These are phyloP conservation scores for Hofmannophila pseudospretella DNA, from an alignment of 2,888 invertebrate genomes.

Conservation along the genomic window DNA sequence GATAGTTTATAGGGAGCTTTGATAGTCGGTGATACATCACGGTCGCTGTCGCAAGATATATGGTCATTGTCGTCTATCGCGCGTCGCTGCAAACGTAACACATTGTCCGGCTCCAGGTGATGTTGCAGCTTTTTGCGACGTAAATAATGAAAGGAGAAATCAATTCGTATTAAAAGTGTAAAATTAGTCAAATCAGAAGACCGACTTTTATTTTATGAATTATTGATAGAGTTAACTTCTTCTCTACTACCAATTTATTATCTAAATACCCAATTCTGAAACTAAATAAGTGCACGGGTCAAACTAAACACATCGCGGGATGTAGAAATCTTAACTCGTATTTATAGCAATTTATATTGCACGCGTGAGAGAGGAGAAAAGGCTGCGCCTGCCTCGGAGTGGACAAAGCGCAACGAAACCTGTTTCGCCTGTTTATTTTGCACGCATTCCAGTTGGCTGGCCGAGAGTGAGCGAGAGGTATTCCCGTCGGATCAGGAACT, in stretches of 20 bases:
- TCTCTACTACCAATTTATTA: no score
- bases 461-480: constrained; percentile 61
- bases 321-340: no score
- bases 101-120: constrained; percentile 18
- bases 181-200: no score
- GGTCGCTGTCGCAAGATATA: constrained; percentile 48
- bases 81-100: constrained; percentile 34
- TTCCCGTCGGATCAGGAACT: constrained; percentile 62
- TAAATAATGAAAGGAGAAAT: not conserved
- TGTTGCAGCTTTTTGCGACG: constrained; percentile 4
- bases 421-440: constrained; percentile 74
- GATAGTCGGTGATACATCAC: constrained; percentile 53
- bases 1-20: constrained; percentile 44
- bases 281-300: no score
- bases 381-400: constrained; percentile 39
- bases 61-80: constrained; percentile 47
- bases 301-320: no score
- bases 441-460: constrained; percentile 68
- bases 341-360: no score
- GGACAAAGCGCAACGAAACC: constrained; percentile 63
- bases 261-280: no score
- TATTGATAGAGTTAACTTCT: no score
- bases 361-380: constrained; percentile 40
- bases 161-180: no score
- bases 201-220: no score